These are phyloP conservation scores for Cataglyphis albicans DNA, from an alignment of 2,888 invertebrate species.

Conservation along the genomic window DNA sequence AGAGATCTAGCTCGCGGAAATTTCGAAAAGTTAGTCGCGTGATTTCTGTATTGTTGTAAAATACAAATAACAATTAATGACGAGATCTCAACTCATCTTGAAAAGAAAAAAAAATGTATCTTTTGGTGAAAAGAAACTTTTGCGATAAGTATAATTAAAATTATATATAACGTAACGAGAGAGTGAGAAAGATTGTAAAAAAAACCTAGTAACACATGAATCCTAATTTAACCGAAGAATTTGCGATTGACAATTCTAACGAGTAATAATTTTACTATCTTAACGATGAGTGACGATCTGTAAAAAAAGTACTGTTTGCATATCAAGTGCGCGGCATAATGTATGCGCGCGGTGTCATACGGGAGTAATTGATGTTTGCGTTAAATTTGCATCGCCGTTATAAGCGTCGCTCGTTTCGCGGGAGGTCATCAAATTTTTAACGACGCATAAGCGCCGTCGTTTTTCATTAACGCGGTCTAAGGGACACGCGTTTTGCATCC, in stretches of 20 bases:
- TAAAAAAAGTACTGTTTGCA: background rate
- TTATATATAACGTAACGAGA: background rate
- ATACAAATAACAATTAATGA: background rate
- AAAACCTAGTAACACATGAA: background rate
- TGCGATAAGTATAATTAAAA: background rate
- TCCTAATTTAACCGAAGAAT: background rate
- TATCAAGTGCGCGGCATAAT: background rate
- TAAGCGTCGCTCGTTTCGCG: slow-evolving; percentile 51
- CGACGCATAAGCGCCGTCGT: slow-evolving; percentile 54
- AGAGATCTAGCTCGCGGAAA: background rate
- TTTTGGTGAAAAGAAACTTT: background rate
- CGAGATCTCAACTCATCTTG: background rate
- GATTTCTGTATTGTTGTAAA: background rate
- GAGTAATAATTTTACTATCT: background rate
- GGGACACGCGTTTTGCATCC: slow-evolving; percentile 45
- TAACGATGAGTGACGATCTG: background rate
- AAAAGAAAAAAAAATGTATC: background rate
- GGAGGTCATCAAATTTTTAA: slow-evolving; percentile 65
- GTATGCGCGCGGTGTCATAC: background rate
- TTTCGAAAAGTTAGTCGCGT: background rate
- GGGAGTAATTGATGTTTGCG: slow-evolving; percentile 27
- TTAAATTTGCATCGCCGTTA: slow-evolving; percentile 60
- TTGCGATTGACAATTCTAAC: background rate
- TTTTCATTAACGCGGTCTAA: slow-evolving; percentile 60
- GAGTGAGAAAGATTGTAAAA: background rate